Evolutionary conservation across 2,888 invertebrate species (phyloP).

Genomic region (Andrena trimmerana): DNA sequence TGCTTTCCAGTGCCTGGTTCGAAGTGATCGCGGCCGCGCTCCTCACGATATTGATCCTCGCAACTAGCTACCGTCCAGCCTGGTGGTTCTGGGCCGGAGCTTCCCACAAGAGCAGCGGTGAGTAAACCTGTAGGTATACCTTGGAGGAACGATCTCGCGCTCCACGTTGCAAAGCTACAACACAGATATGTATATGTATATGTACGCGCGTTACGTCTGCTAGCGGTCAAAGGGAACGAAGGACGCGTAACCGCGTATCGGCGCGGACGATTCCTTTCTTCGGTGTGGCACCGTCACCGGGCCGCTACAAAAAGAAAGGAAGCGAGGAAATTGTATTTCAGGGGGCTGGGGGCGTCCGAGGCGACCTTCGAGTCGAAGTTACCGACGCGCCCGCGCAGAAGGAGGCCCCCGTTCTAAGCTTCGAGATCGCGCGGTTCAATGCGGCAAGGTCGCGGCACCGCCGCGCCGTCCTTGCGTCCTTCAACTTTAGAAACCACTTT

Average conservation of each 20-base stretch:
- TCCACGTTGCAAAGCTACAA: neutral
- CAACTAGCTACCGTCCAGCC: constrained; percentile 79
- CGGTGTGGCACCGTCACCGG: neutral
- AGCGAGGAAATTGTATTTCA: constrained; percentile 11
- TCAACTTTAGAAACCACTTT: constrained; percentile 35
- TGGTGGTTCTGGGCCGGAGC: constrained; percentile 80
- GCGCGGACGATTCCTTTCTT: neutral
- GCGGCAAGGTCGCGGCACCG: constrained; percentile 27
- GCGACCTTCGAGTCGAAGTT: constrained; percentile 40
- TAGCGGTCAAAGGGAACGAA: neutral
- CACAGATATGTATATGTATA: too few relatives aligned
- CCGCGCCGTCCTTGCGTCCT: constrained; percentile 30
- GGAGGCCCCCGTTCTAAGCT: constrained; percentile 50
- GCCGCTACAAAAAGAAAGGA: neutral
- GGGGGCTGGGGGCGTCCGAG: constrained; percentile 2
- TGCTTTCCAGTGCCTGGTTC: constrained; percentile 79
- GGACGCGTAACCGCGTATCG: neutral
- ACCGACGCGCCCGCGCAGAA: constrained; percentile 4
- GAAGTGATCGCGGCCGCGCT: constrained; percentile 79
- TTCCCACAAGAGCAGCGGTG: constrained; percentile 71
- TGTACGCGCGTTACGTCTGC: too few relatives aligned
- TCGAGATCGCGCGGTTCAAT: constrained; percentile 21
- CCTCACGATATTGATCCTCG: constrained; percentile 77
- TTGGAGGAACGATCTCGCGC: neutral
- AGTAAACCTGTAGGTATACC: constrained; percentile 51